Percentiles rank a stretch among this genome's conserved stretches.
Conservation (phyloP, 2,888 invertebrate genomes). For the Polyploca ridens region DNA sequence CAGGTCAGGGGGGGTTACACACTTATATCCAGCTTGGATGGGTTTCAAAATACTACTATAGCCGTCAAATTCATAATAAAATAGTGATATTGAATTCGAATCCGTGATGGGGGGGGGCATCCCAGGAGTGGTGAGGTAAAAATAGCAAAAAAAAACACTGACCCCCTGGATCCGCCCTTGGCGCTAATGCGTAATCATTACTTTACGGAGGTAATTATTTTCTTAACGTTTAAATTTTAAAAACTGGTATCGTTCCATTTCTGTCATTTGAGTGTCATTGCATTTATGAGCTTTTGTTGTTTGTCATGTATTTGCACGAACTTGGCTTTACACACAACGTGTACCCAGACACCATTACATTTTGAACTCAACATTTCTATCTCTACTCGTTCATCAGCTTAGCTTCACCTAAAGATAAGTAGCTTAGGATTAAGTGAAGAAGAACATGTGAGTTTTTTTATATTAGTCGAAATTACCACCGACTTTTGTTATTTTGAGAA, state of each 20-base stretch:
- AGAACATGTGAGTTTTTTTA: slow-evolving; percentile 1
- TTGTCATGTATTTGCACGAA: not conserved
- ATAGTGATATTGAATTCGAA: too few species aligned
- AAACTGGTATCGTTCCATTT: not conserved
- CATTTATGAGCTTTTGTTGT: not conserved
- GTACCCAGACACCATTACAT: not conserved
- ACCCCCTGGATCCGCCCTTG: too few species aligned
- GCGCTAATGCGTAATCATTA: not conserved
- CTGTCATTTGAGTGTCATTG: not conserved
- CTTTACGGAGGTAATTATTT: too few species aligned
- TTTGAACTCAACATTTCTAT: not conserved
- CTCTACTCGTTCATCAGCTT: not conserved
- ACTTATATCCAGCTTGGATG: too few species aligned
- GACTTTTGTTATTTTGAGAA: not conserved
- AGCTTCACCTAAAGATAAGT: not conserved
- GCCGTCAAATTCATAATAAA: too few species aligned
- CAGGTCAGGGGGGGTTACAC: too few species aligned
- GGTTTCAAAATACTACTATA: too few species aligned
- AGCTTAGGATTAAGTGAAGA: not conserved
- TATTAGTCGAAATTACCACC: slow-evolving; percentile 7
- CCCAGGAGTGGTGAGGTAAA: too few species aligned
- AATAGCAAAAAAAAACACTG: too few species aligned
- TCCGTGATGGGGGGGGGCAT: too few species aligned
- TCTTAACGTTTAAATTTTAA: not conserved
- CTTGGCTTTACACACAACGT: not conserved